Evolutionary conservation across 2,797 vertebrate genomes (phyloP), one percentile per base, ranked within the genome.

Genomic region (Xyrichtys novacula): DNA sequence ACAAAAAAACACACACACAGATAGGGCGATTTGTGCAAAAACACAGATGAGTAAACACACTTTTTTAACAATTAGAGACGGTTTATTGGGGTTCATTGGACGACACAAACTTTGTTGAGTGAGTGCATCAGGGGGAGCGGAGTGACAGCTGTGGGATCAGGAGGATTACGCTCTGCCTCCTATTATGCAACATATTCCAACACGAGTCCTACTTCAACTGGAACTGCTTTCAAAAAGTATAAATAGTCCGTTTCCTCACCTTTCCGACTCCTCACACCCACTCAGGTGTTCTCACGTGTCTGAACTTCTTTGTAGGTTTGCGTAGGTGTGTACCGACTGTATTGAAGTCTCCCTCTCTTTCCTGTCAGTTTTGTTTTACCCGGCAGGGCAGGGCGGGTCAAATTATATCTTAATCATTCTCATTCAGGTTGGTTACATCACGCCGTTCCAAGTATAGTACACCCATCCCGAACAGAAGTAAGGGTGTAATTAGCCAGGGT

Each of bases 401-500:
- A 52, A 46, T 71, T 29, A 22, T 17, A 64, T n/a, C 28, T 23
- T 5, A 47, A 6, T 72, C 20, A 40, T 25, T 26, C 6, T n/a
- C 23, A 9, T 17, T 31, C 23, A 6, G 7, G 7, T 32, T 32
- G 2, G 8, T 40, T 26, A 40, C 28, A 5, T 46, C 14, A 23
- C 15, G 36, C 31, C 11, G 19, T 39, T 39, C 48, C 11, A 4
- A 31, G n/a, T 20, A n/a, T 23, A 19, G 16, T 17, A 32, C 42
- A 43, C 31, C 42, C 20, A 43, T 1, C 47, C 28, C 17, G 11
- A 38, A 6, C 28, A 31, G 23, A 8, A 23, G 11, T 20, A 23
- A 14, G 20, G 8, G 12, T 42, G n/a, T 19, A 3, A 36, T 48
- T 26, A 20, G 42, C 11, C 34, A 46, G 12, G 16, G 5, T 29